Evolutionary conservation across 2,888 invertebrate genomes (phyloP), one percentile per base, ranked within the genome.

Genomic region (Meiosimyza decipiens): DNA sequence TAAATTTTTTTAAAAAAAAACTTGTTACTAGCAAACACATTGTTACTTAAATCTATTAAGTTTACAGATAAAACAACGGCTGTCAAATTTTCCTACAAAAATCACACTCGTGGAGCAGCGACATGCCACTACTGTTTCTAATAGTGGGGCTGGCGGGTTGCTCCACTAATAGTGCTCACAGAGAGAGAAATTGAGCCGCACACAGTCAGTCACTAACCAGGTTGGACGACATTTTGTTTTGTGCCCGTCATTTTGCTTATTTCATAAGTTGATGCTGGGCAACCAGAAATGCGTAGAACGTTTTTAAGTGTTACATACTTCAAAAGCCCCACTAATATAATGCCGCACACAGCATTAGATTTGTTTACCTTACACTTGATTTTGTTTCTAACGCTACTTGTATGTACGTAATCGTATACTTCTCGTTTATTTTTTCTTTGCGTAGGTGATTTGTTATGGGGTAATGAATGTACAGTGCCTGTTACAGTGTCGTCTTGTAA

Each of bases 191-290:
- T 33, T 73, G 47, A 60, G 57, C 51, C 54, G 64, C 65, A 55
- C 71, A 50, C 50, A 33, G 80, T 78, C 77, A 77, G 80, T 78
- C 77, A 77, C 72, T 71, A 74, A 73, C 76, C 70, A 55, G 70
- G 77, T 75, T 77, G 77, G 76, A 72, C 77, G 84, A 83, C 81
- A 82, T 82, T 85, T 83, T 83, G 83, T 83, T 83, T 85, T 84
- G 82, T 84, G 84, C 84, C 85, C 85, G 85, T 85, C 86, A 86
- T 86, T 86, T 86, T 86, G 85, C 85, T 86, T 86, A 85, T 85
- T 85, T 82, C 83, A 82, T 82, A 82, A 84, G 82, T 77, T 69
- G 75, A 55, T 73, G 74, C 79, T 79, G 78, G 83, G 83, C 71
- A 74, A 75, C 72, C 83, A 83, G 84, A 77, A 79, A 76, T 69